These are phyloP conservation scores for Marisa cornuarietis DNA, from an alignment of 1,140 invertebrate species.

Conservation along the genomic window DNA sequence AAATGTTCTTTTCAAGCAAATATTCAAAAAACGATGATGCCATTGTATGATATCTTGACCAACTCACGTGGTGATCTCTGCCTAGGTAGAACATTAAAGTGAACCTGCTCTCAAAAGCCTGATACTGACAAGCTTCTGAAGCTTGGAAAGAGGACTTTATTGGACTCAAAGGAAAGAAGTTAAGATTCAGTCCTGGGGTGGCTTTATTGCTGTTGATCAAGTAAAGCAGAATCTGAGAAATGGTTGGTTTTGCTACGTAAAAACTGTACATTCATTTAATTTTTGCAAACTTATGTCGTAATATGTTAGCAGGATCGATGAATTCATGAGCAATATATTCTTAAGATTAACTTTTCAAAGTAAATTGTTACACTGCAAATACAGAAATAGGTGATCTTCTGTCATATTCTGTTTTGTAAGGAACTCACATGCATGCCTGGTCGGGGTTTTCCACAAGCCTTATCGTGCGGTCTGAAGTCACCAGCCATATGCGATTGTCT, in stretches of 20 bases:
- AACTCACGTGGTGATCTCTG: not conserved
- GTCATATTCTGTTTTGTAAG: too few species aligned
- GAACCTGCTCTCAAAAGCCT: not conserved
- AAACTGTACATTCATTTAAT: too few species aligned
- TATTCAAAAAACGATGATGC: not conserved
- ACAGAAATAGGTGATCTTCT: too few species aligned
- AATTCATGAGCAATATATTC: too few species aligned
- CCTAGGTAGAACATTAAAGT: not conserved
- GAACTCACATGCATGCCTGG: slow-evolving; percentile 35
- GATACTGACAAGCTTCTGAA: not conserved
- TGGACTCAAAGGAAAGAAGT: not conserved
- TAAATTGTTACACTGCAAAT: not conserved
- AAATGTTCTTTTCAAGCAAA: too few species aligned
- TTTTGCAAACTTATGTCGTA: too few species aligned
- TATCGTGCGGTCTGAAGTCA: slow-evolving; percentile 20
- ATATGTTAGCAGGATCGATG: too few species aligned
- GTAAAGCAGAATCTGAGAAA: too few species aligned
- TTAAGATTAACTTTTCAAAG: not conserved
- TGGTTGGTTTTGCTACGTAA: too few species aligned
- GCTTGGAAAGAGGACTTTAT: not conserved
- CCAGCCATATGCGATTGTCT: slow-evolving; percentile 13
- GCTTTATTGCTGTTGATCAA: not conserved
- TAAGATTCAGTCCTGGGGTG: not conserved
- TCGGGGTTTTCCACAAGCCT: slow-evolving; percentile 25
- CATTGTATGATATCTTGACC: not conserved